Evolutionary conservation across 2,113 vertebrate genomes (phyloP).

Genomic region (Tachysurus fulvidraco): DNA sequence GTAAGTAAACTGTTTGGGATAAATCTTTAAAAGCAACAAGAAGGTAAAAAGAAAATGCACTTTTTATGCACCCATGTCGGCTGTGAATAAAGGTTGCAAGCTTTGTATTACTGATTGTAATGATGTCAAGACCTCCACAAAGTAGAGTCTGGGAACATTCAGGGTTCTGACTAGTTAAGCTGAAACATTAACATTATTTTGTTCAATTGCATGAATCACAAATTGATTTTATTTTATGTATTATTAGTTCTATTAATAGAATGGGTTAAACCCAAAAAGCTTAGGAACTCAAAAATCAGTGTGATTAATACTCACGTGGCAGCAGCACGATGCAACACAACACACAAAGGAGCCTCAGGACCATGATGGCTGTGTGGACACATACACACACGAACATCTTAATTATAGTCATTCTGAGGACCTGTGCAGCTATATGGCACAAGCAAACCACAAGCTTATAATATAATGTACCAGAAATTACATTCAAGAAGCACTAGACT

Average conservation of each 20-base stretch:
- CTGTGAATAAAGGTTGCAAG: background rate
- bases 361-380: constrained; percentile 61
- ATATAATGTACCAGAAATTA: background rate
- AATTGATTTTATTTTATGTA: background rate
- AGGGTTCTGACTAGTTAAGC: background rate
- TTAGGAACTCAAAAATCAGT: background rate
- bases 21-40: no score
- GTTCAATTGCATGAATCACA: background rate
- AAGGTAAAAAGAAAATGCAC: no score
- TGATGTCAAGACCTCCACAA: background rate
- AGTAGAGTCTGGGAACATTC: background rate
- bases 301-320: constrained; percentile 60
- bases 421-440: background rate
- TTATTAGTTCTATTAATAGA: background rate
- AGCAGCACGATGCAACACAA: constrained; percentile 64
- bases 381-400: background rate
- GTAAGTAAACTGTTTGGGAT: no score
- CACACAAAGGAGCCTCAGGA: constrained; percentile 53
- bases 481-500: background rate
- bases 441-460: background rate
- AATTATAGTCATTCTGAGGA: background rate
- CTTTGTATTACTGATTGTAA: background rate
- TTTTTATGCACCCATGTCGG: background rate
- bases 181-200: background rate
- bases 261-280: background rate